Evolutionary conservation across 2,888 invertebrate species (phyloP).

Genomic region (Microdon myrmicae): DNA sequence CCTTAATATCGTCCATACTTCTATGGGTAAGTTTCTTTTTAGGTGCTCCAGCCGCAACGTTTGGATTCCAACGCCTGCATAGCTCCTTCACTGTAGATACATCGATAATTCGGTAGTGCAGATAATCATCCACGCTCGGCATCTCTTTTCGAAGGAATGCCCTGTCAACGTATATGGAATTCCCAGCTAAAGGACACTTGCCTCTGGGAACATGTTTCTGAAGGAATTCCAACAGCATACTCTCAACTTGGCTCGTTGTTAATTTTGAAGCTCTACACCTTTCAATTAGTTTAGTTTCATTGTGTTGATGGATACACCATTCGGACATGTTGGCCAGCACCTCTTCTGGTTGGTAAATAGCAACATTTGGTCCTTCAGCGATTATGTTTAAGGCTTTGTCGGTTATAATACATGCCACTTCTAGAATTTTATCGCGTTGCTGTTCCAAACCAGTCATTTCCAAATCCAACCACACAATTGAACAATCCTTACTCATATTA

Average conservation of each 20-base stretch:
- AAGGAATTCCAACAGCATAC: constrained; percentile 77
- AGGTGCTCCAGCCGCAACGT: constrained; percentile 70
- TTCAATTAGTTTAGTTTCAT: constrained; percentile 84
- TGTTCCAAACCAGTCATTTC: constrained; percentile 93
- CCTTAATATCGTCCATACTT: constrained; percentile 84
- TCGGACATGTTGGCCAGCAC: constrained; percentile 81
- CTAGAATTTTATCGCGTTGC: constrained; percentile 81
- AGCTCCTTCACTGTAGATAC: constrained; percentile 91
- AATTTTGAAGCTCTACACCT: constrained; percentile 77
- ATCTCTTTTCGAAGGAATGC: constrained; percentile 84
- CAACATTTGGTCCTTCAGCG: constrained; percentile 78
- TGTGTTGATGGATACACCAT: constrained; percentile 87
- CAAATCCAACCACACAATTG: constrained; percentile 80
- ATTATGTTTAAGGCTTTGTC: constrained; percentile 80
- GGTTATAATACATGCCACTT: constrained; percentile 90
- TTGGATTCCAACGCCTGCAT: constrained; percentile 79
- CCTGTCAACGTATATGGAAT: constrained; percentile 87
- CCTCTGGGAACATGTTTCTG: constrained; percentile 69
- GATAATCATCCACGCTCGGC: constrained; percentile 77
- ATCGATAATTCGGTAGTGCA: constrained; percentile 94
- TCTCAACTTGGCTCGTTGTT: constrained; percentile 76
- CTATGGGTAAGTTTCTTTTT: constrained; percentile 76
- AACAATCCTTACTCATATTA: constrained; percentile 35
- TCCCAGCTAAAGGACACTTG: constrained; percentile 85
- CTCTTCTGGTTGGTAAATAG: constrained; percentile 81